Evolutionary conservation across 2,797 vertebrate genomes (phyloP), one percentile per base, ranked within the genome.

Genomic region (Characodon lateralis): DNA sequence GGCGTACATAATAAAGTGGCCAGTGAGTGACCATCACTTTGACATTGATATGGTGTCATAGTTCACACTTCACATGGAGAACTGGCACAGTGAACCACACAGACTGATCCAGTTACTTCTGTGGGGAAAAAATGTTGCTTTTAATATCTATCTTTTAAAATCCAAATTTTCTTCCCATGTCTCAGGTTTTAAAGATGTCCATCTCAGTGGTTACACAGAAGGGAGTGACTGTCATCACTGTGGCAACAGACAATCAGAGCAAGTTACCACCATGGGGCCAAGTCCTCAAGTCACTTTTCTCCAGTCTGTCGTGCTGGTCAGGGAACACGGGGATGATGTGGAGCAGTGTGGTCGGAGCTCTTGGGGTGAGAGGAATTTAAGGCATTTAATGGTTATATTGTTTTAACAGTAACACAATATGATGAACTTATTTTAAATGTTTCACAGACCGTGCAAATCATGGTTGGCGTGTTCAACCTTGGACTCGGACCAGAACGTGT

Each of bases 381-480:
- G 8, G 22, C 6, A 1, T 20, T 20, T 51, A 28, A 39, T 6
- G 0, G 4, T n/a, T 46, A 9, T 8, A 6, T 22, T 53, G 24
- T 5, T 5, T 39, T 5, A 55, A 39, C 7, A 22, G 12, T 7
- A 12, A 8, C 59, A 63, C 24, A 14, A 13, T 8, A 2, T 31
- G 16, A 66, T 43, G 41, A 28, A 8, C 16, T 16, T 14, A 0
- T 18, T 65, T 24, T 20, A 16, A 55, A 78, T 16, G 6, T n/a
- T 51, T 61, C 1, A 2, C 76, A 92, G 90, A 71, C 71, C 0
- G 6, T 92, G 1, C 83, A 87, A 85, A 79, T 92, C 80, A 70
- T 92, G 80, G 88, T 87, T 16, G 90, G 89, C 0, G 31, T 89
- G 72, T 79, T 91, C 74, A 88, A 72, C 83, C 74, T 91, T 7